A percentile compares a stretch with the other conserved stretches of the same genome.
phyloP scores from a whole-genome alignment of 2,888 invertebrate genomes.

The Dicyrtomina minuta region DNA sequence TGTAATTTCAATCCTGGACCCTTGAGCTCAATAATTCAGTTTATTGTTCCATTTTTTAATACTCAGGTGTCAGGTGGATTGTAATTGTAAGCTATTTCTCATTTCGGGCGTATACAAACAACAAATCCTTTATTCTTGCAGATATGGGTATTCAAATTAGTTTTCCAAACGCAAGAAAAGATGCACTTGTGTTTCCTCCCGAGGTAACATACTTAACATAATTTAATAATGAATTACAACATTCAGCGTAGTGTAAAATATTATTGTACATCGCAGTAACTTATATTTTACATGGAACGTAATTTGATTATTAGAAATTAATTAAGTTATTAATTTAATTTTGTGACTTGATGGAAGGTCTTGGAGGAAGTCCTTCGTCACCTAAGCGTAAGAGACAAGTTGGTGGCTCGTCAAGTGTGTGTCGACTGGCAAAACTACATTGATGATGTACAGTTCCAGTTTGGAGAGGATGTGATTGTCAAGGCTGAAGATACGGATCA shows the following conservation, averaged over 20 bases:
- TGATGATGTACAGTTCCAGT: background rate
- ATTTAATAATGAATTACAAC: background rate
- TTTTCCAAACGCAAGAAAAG: conserved; percentile 17
- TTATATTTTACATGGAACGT: background rate
- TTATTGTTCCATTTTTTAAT: too few relatives aligned
- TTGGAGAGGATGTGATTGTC: background rate
- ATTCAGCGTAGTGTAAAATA: background rate
- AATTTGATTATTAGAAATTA: too few relatives aligned
- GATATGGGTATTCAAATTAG: conserved; percentile 24
- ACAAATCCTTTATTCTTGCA: too few relatives aligned
- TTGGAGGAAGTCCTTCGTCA: conserved; percentile 38
- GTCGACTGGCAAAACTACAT: conserved; percentile 35
- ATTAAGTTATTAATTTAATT: background rate
- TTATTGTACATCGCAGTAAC: background rate
- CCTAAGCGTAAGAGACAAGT: conserved; percentile 37
- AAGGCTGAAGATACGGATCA: conserved; percentile 30
- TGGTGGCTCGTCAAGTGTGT: conserved; percentile 41
- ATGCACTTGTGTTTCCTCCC: conserved; percentile 37
- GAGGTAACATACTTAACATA: conserved; percentile 29
- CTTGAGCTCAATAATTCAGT: too few relatives aligned
- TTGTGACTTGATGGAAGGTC: conserved; percentile 27
- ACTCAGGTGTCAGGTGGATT: too few relatives aligned
- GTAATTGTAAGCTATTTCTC: too few relatives aligned
- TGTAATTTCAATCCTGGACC: too few relatives aligned
- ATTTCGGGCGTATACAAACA: too few relatives aligned